Percentiles rank a stretch among this genome's conserved stretches.
These are phyloP conservation scores for Linnaemya vulpina DNA, from an alignment of 2,888 invertebrate species.

Conservation along the genomic window DNA sequence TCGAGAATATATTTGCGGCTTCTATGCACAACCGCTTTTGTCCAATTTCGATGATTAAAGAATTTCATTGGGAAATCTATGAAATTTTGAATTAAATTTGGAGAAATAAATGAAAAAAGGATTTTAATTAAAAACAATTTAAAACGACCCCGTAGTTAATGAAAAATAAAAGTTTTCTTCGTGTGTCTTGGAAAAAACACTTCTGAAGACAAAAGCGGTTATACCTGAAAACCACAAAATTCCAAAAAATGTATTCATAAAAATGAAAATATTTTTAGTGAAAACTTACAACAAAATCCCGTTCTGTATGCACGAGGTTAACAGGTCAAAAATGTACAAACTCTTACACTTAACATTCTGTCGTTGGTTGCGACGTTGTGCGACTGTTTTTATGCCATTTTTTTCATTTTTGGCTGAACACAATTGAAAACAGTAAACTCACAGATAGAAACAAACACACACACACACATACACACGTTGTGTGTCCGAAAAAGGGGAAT, in stretches of 20 bases:
- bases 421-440: slow-evolving; percentile 28
- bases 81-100: no score
- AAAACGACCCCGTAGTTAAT: no score
- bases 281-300: slow-evolving; percentile 62
- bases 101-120: no score
- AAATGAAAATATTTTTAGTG: slow-evolving; percentile 57
- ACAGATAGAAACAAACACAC: slow-evolving; percentile 15
- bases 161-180: neutral
- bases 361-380: slow-evolving; percentile 6
- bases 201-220: neutral
- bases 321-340: slow-evolving; percentile 64
- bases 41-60: neutral
- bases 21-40: neutral
- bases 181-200: neutral
- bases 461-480: slow-evolving; percentile 56
- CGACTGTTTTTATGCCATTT: slow-evolving; percentile 4
- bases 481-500: slow-evolving; percentile 41
- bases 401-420: neutral
- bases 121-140: no score
- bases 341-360: slow-evolving; percentile 49
- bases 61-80: neutral
- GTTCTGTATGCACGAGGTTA: slow-evolving; percentile 66
- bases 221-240: neutral
- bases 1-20: slow-evolving; percentile 3
- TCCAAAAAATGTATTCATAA: neutral